Evolutionary conservation across 2,888 invertebrate species (phyloP), one percentile per base, ranked within the genome.

Genomic region (Nycteola revayana): DNA sequence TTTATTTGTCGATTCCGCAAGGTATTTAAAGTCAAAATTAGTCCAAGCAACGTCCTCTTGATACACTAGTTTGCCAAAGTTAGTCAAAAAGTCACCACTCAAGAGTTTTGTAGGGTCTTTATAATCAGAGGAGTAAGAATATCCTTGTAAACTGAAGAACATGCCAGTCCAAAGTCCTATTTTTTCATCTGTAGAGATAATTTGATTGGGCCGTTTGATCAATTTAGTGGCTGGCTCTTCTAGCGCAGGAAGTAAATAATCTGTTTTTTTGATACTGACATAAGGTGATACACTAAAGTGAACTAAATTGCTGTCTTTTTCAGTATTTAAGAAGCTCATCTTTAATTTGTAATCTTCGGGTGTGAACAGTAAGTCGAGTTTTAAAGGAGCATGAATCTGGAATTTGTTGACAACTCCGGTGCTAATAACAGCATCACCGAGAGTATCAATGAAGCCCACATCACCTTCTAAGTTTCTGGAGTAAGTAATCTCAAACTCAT

Each of bases 231-330:
- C 66, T 7, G 82, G 67, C 32, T 86, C 79, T 28, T 81, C 79
- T 10, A 83, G 67, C 9, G 90, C 69, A 2, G 93, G 89, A 25
- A 84, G 70, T 18, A 90, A 62, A 7, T 82, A 72, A 23, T 90
- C 76, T 41, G 91, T 88, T 51, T 92, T 87, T 53, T 90, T 87
- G 46, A 77, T 84, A 1, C 91, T 74, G 2, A 91, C 91, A 75
- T 91, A 94, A 4, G 94, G 94, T 77, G 88, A 84, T 1, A 90
- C 88, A 54, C 91, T 92, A 70, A 82, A 88, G 54, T 93, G 92
- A 21, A 90, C 61, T 3, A 93, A 45, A 21, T 83, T 89, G 7
- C 77, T 71, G 14, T 90, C 82, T 40, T 89, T 74, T 10, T 90
- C 85, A 5, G 82, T 64, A 30, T 86, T 73, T 5, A 87, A 64